Evolutionary conservation across 2,888 invertebrate genomes (phyloP), one percentile per base, ranked within the genome.

Genomic region (Meandrusa payeni): DNA sequence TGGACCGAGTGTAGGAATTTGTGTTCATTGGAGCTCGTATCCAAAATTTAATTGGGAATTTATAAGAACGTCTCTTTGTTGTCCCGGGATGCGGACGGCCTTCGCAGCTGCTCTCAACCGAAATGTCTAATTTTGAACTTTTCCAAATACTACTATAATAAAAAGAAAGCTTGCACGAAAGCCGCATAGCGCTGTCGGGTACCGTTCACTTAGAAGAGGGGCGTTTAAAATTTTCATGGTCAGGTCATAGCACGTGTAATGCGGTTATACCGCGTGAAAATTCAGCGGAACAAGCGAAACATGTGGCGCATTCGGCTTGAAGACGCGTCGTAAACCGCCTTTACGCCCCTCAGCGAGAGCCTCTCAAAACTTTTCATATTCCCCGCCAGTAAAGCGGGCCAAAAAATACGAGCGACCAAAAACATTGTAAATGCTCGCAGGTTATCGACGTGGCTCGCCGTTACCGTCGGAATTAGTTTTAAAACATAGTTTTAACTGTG

Each of bases 291-390:
- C 75, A 69, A 69, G 71, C 72, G 64, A 76, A 71, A 38, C 79
- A 76, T 83, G 80, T 79, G 80, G 80, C 76, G 79, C 76, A 76
- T 81, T 79, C 76, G 64, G 69, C 69, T 75, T 68, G 74, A 85
- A 85, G 85, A 83, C 81, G 79, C 78, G 68, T 87, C 87, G 83
- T 87, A 87, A 87, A 87, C 76, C 82, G 72, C 71, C 76, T 87
- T 87, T 76, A 85, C 85, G 85, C 78, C 76, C 73, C 73, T 69
- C 72, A 62, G 55, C 72, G 77, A 78, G 76, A 80, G 76, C 79
- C 79, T 70, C 76, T 80, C 81, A 74, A 78, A 86, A 87, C 81
- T 87, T 87, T 87, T 86, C 86, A 87, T 87, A 87, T 87, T 85
- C 80, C 69, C 67, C 76, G 71, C 68, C 76, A 77, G 76, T 85